Base-by-base conservation (phyloP, 2,113 vertebrate genomes). In the Lophius piscatorius region DNA sequence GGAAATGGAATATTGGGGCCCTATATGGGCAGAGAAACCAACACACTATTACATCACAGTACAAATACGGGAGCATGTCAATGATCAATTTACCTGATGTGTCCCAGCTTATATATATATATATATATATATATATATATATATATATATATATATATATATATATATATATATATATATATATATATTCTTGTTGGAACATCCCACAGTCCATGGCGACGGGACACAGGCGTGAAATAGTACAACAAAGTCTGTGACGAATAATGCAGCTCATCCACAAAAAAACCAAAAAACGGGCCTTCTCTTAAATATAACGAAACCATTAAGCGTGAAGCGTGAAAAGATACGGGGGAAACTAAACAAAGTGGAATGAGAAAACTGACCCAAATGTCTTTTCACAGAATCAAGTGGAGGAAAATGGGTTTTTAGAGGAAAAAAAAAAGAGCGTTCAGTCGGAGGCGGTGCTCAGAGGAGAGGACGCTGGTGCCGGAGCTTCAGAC, bases 271-370 rank as follows among this genome's bases (percentile, higher is more conserved):
- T 63, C 74, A 61, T 77, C 63, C 48, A 60, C n/a, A n/a, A n/a
- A n/a, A n/a, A 31, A 31, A 31, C 4, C 4, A 28, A 28, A 68
- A 69, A 62, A 72, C 52, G 36, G 59, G 68, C 60, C 70, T 63
- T 31, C 74, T 76, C 70, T 68, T 64, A 78, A 80, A 50, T 70
- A 55, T 54, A 77, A 84, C 78, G 54, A 82, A 68, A 72, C 55
- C 48, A 76, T 71, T 63, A 72, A 49, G 46, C 47, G 54, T 69
- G 71, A 64, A 65, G 76, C 76, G 79, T 79, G 70, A 74, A 83
- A 63, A 59, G n/a, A n/a, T 59, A 63, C 54, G 57, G 64, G 62
- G 66, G 59, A 44, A 56, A 80, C 51, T n/a, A n/a, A n/a, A n/a
- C n/a, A n/a, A 78, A 80, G 54, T 64, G 28, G 20, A 67, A 71